Evolutionary conservation across 1,140 invertebrate species (phyloP), one percentile per base, ranked within the genome.

Genomic region (Stegodyphus mimosarum): DNA sequence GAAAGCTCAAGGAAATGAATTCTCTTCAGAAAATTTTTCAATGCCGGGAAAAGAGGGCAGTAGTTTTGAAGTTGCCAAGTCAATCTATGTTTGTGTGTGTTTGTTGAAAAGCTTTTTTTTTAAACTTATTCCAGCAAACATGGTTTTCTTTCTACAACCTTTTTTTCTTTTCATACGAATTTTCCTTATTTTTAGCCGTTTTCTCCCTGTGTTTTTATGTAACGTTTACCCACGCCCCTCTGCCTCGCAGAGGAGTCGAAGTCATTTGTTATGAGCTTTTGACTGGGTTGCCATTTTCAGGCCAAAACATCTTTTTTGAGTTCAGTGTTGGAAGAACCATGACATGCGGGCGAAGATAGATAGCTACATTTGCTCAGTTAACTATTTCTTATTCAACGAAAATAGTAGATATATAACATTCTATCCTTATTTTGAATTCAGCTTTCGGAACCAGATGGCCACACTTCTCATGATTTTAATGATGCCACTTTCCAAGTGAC

Each of bases 281-380:
- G 78, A 80, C 51, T 80, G 78, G 67, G 52, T 80, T 80, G 78
- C 78, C 78, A 80, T 71, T 60, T 71, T 64, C 78, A 80, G 78
- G 69, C 78, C 67, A 80, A 80, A 80, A 80, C 78, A 80, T 70
- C 78, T 80, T 80, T 33, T 80, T 71, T 80, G 78, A 80, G 67
- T 80, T 80, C 78, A 80, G 67, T 60, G 78, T 80, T 80, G 78
- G 78, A 33, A 52, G 78, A 71, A 69, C 71, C 67, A 71, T 63
- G 53, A 52, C 66, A 71, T 49, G 71, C 50, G 71, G 33, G 33
- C 33, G 67, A 80, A 80, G 78, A 80, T 80, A 71, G 64, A 80
- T 78, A 51, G 76, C 18, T 50, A 69, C 18, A 71, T 80, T 80
- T 80, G 74, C 74, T 66, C 74, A 77, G 55, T 77, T 77, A 77